These are phyloP conservation scores for Onychostoma macrolepis DNA, from an alignment of 2,113 vertebrate species.

Conservation along the genomic window DNA sequence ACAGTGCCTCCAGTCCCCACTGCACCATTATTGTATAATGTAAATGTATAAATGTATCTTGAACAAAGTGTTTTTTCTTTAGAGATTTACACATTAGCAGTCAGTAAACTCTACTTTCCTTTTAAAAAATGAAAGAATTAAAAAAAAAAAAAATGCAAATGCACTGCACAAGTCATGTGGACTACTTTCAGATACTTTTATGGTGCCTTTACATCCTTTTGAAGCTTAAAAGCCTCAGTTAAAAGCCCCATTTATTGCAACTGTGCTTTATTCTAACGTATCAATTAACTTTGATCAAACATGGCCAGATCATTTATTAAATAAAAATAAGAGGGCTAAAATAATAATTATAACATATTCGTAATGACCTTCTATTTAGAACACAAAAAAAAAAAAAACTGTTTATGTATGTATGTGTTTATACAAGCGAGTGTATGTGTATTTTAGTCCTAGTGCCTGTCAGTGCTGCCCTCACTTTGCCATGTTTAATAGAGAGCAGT, in stretches of 20 bases:
- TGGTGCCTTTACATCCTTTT: not conserved
- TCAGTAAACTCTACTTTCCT: not conserved
- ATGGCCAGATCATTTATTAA: not conserved
- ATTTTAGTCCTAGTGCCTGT: not conserved
- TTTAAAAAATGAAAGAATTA: not conserved
- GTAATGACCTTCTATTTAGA: not conserved
- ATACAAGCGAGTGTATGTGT: not conserved
- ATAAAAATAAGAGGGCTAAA: not conserved
- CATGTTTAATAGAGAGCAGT: constrained; percentile 47
- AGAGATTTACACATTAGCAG: not conserved
- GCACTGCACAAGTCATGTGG: not conserved
- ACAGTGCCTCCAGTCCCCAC: not conserved
- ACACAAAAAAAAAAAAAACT: not conserved
- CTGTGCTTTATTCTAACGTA: not conserved
- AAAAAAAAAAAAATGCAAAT: not conserved
- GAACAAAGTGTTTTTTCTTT: not conserved
- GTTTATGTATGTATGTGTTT: not conserved
- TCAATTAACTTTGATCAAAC: not conserved
- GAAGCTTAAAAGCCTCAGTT: constrained; percentile 9
- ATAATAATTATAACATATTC: not conserved
- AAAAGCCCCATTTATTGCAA: constrained; percentile 3
- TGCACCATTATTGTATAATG: not conserved
- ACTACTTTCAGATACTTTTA: not conserved
- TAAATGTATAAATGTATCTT: not conserved
- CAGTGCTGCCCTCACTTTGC: constrained; percentile 22